Conservation (phyloP, 1,140 invertebrate genomes). For the Pseudomyrmex concolor region DNA sequence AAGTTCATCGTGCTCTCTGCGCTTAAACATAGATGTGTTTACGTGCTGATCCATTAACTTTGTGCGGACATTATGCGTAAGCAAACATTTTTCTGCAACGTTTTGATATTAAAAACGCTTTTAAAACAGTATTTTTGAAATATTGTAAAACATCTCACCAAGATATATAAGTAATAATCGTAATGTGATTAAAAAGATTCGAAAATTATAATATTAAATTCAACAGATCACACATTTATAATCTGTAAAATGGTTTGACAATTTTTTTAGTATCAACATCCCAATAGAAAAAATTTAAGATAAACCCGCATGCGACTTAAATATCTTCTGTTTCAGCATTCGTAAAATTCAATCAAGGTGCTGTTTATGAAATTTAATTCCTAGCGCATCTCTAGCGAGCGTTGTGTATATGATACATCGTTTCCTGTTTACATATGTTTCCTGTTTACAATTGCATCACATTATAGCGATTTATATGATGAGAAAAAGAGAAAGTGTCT, state of each 20-base stretch:
- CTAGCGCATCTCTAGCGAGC: background rate
- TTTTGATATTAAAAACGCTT: background rate
- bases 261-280: slow-evolving; percentile 4
- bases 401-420: background rate
- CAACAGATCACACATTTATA: background rate
- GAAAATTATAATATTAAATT: background rate
- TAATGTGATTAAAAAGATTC: background rate
- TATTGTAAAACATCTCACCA: background rate
- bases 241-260: background rate
- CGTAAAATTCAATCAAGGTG: slow-evolving; percentile 44
- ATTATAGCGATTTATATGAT: no score
- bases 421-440: slow-evolving; percentile 2
- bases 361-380: slow-evolving; percentile 6
- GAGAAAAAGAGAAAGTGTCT: no score
- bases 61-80: background rate
- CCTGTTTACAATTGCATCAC: no score
- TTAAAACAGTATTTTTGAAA: no score
- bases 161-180: background rate
- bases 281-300: slow-evolving; percentile 61
- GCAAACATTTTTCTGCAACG: background rate
- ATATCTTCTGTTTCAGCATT: slow-evolving; percentile 35
- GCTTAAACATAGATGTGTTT: slow-evolving; percentile 25
- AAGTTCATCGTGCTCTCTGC: slow-evolving; percentile 30
- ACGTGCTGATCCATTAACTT: slow-evolving; percentile 18
- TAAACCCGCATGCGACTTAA: slow-evolving; percentile 33